phyloP scores from a whole-genome alignment of 1,140 invertebrate genomes.

The Pemphigus obesinymphae region DNA sequence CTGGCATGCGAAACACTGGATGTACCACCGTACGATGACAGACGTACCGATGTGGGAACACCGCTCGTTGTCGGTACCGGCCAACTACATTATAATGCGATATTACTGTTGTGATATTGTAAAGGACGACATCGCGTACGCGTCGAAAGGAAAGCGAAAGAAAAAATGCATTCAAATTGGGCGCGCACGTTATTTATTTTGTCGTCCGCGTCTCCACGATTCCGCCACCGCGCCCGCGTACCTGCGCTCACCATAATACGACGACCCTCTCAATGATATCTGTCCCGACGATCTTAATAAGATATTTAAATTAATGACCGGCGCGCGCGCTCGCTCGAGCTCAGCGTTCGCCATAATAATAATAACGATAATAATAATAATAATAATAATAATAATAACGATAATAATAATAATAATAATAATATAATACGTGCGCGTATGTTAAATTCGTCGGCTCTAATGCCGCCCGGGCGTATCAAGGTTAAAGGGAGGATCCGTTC shows the following conservation, averaged over 20 bases:
- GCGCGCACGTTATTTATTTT: not conserved
- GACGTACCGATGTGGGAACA: no score
- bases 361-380: no score
- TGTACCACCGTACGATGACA: no score
- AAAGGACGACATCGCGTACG: not conserved
- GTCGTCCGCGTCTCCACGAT: not conserved
- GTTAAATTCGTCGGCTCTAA: constrained; percentile 9
- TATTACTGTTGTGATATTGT: no score
- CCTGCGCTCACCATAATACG: not conserved
- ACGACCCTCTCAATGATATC: constrained; percentile 28
- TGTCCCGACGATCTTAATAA: constrained; percentile 34
- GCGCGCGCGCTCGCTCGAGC: not conserved
- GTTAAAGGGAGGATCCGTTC: constrained; percentile 40
- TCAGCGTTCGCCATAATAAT: not conserved
- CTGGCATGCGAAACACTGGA: no score
- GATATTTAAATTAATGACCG: constrained; percentile 39
- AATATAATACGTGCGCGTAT: not conserved
- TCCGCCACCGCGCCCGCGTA: not conserved
- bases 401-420: no score
- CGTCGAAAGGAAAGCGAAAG: not conserved
- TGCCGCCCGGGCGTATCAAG: constrained; percentile 7
- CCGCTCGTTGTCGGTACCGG: no score
- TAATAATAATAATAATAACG: no score
- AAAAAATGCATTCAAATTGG: not conserved
- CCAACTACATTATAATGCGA: no score